Evolutionary conservation across 2,113 vertebrate species (phyloP), one percentile per base, ranked within the genome.

Genomic region (Scolopax mira): DNA sequence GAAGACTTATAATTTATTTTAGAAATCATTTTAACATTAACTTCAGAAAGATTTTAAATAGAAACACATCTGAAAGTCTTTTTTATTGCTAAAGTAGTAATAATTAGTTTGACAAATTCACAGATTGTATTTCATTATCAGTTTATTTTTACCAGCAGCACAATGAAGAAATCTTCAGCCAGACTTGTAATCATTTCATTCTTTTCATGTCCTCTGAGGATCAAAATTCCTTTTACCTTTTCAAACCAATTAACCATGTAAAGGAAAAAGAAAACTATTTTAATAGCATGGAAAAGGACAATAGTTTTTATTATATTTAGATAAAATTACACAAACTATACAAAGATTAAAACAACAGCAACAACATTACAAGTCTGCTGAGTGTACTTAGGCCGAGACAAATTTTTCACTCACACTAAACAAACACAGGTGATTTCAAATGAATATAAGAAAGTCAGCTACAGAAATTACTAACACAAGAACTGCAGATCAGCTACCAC

Each of bases 231-330:
- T 97, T 97, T 98, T 78, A 98, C 97, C 96, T 98, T 99, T 97
- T 98, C 99, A 98, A 99, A 99, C 99, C 99, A 99, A 93, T 97
- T 93, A 77, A 98, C 96, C 99, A 99, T 98, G 98, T 99, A 98
- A 97, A 98, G 83, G 96, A 90, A 94, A 85, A 96, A 93, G 2
- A 87, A 44, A 90, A n/a, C 6, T 52, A 92, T 51, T 91, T 79
- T 81, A 96, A 71, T 35, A 78, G 19, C 64, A 65, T 37, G 31
- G 25, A 54, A 78, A 77, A 78, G 17, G 21, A 54, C 55, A 51
- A n/a, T 3, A 30, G 19, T 64, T 78, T 78, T 3, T 52, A 70
- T 28, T 33, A 23, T 5, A 64, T 7, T 60, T 37, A 6, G 51
- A 7, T n/a, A 41, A 72, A 87, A 79, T 37, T 6, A 73, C 2